These are phyloP conservation scores for Gorsachius magnificus DNA, from an alignment of 2,797 vertebrate species.

Conservation along the genomic window DNA sequence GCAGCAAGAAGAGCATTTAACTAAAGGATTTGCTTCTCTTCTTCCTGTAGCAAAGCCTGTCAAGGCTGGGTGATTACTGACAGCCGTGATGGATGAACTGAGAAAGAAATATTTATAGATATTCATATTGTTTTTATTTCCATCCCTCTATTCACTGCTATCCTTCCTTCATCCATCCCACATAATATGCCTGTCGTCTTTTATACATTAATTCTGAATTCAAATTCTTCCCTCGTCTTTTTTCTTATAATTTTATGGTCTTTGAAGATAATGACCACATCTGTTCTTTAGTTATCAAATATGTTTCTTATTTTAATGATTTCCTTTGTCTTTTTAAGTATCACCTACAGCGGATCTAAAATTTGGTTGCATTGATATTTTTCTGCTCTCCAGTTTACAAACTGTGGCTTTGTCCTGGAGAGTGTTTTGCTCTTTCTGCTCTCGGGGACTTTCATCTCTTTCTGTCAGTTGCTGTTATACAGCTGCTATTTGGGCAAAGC, in stretches of 20 bases:
- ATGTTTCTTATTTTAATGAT: conserved; percentile 65
- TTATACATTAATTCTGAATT: conserved; percentile 42
- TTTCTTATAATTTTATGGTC: background rate
- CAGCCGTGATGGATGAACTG: background rate
- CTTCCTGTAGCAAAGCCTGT: background rate
- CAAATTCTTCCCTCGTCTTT: conserved; percentile 4
- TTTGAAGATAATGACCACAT: conserved; percentile 60
- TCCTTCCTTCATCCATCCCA: conserved; percentile 13
- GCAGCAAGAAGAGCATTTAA: background rate
- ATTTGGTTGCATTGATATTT: background rate
- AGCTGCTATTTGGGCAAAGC: background rate
- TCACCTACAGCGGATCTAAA: conserved; percentile 32
- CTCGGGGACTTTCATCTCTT: background rate
- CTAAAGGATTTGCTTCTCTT: background rate
- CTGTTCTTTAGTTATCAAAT: conserved; percentile 55
- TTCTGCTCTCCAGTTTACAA: background rate
- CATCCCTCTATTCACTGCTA: background rate
- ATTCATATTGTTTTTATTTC: conserved; percentile 61
- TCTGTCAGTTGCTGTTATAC: background rate
- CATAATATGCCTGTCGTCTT: background rate
- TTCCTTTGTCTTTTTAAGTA: conserved; percentile 33
- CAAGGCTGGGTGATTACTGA: conserved; percentile 16
- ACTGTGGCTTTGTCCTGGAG: background rate
- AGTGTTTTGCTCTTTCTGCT: background rate
- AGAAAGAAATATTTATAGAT: conserved; percentile 51